phyloP scores from a whole-genome alignment of 2,113 vertebrate species.

The Prietella phreatophila region DNA sequence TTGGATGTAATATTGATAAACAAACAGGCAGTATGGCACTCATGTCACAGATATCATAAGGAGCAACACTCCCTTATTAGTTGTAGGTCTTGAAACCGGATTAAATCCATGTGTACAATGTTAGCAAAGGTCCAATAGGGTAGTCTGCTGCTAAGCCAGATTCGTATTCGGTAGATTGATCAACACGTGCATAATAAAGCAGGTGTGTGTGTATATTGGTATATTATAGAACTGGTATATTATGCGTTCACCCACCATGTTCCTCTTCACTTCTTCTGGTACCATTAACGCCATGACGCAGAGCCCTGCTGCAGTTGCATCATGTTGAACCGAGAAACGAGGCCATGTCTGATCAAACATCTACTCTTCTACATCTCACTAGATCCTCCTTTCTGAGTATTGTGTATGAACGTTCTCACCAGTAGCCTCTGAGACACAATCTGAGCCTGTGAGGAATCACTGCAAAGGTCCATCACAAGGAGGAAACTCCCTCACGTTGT shows the following conservation, averaged over 20 bases:
- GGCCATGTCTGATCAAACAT: neutral
- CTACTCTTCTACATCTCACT: neutral
- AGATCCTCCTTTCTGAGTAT: too few species aligned
- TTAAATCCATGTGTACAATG: neutral
- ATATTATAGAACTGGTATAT: neutral
- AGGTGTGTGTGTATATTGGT: too few species aligned
- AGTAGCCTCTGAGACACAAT: too few species aligned
- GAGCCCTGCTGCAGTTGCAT: slow-evolving; percentile 36
- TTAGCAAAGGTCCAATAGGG: neutral
- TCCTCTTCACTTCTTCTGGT: neutral
- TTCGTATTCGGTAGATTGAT: neutral
- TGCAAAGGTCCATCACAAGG: too few species aligned
- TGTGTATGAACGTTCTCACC: too few species aligned
- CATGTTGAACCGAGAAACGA: slow-evolving; percentile 7
- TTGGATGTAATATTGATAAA: neutral
- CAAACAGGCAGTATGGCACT: neutral
- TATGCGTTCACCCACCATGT: too few species aligned
- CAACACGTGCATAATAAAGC: neutral
- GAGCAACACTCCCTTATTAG: neutral
- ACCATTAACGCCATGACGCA: neutral
- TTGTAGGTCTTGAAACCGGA: neutral
- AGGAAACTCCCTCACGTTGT: too few species aligned
- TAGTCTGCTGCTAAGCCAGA: neutral
- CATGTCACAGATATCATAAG: neutral
- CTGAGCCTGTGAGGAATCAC: too few species aligned